These are phyloP conservation scores for Bellardia bayeri DNA, from an alignment of 2,888 invertebrate genomes.

Conservation along the genomic window DNA sequence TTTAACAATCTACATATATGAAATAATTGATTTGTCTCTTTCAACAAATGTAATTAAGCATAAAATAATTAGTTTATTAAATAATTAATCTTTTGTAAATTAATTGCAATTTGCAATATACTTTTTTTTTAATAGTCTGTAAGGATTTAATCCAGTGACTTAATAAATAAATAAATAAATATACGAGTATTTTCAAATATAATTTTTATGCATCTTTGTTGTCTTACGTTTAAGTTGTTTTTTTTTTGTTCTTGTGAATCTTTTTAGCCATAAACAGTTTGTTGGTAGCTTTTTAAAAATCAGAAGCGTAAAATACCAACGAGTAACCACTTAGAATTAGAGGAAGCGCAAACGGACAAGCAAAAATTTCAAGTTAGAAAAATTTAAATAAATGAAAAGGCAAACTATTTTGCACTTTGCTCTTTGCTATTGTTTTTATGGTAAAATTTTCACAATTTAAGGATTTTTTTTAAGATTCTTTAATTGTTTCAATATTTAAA, in stretches of 20 bases:
- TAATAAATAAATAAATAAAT: too few species aligned
- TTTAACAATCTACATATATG: too few species aligned
- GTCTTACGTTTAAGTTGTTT: conserved; percentile 57
- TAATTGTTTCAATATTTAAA: neutral
- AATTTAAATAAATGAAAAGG: neutral
- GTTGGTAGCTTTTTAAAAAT: conserved; percentile 64
- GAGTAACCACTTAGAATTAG: conserved; percentile 64
- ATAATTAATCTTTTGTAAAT: too few species aligned
- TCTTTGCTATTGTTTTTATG: neutral
- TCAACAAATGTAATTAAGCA: too few species aligned
- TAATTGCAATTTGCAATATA: too few species aligned
- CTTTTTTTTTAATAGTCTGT: too few species aligned
- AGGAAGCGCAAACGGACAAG: conserved; percentile 46
- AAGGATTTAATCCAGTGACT: too few species aligned
- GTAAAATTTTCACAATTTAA: neutral
- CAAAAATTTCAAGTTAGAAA: neutral
- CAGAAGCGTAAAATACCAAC: conserved; percentile 67
- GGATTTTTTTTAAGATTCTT: neutral
- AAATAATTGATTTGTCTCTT: too few species aligned
- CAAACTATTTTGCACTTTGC: too few species aligned
- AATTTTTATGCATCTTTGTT: conserved; percentile 60
- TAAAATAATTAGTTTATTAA: too few species aligned
- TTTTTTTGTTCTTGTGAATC: conserved; percentile 58
- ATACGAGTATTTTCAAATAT: conserved; percentile 20
- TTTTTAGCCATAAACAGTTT: conserved; percentile 67